phyloP scores from a whole-genome alignment of 2,888 invertebrate species.

The Darwinula stevensoni region DNA sequence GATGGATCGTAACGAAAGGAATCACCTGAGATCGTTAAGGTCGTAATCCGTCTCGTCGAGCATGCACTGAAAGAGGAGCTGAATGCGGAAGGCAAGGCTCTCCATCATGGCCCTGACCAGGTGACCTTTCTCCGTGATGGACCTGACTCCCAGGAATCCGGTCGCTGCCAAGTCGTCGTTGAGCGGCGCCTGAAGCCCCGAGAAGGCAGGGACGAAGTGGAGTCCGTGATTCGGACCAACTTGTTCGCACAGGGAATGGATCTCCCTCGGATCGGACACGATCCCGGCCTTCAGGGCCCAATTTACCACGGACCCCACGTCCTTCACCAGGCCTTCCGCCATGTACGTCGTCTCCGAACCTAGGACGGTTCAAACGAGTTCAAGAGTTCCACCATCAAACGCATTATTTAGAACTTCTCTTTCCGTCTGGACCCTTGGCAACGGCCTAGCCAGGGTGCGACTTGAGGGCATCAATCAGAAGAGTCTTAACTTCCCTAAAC shows the following conservation, averaged over 20 bases:
- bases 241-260: too few species aligned
- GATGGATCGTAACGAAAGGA: too few species aligned
- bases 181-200: conserved; percentile 41
- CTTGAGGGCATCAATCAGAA: too few species aligned
- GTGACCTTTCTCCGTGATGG: conserved; percentile 43
- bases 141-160: conserved; percentile 41
- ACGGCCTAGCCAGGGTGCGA: too few species aligned
- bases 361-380: too few species aligned
- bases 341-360: conserved; percentile 36
- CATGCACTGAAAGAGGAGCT: conserved; percentile 43
- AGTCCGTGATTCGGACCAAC: too few species aligned
- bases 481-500: too few species aligned
- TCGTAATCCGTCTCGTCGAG: too few species aligned
- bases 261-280: conserved; percentile 26
- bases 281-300: conserved; percentile 39
- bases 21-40: too few species aligned
- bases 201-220: conserved; percentile 65
- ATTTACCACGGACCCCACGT: conserved; percentile 55
- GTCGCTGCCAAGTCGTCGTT: conserved; percentile 45
- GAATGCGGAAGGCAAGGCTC: conserved; percentile 49
- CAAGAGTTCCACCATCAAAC: too few species aligned
- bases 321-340: conserved; percentile 59
- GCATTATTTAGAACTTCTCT: too few species aligned
- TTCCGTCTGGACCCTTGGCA: too few species aligned
- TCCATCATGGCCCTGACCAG: conserved; percentile 54